A percentile compares a stretch with the other conserved stretches of the same genome.
Evolutionary conservation across 2,888 invertebrate species (phyloP).

Genomic region (Carpatolechia fugitivella): DNA sequence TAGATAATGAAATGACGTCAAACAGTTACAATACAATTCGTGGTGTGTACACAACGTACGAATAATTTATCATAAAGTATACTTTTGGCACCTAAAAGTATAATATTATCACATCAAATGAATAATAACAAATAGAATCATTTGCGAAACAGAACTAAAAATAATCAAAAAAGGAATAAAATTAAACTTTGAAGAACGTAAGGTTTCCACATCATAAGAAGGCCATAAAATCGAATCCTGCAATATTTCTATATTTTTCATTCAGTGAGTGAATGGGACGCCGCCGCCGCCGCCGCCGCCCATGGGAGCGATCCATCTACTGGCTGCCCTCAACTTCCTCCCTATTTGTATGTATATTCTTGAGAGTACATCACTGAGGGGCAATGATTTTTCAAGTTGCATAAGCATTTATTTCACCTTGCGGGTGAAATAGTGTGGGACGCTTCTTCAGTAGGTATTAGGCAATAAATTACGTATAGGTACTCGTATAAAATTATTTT

Average conservation of each 20-base stretch:
- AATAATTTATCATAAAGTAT: too few species aligned
- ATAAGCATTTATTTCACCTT: background rate
- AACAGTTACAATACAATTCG: too few species aligned
- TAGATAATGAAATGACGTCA: too few species aligned
- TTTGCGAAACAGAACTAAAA: too few species aligned
- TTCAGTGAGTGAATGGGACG: conserved; percentile 5
- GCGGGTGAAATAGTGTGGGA: background rate
- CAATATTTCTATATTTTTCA: background rate
- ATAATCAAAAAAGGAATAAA: too few species aligned
- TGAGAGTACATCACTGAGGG: conserved; percentile 25
- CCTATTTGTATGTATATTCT: conserved; percentile 23
- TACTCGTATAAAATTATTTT: too few species aligned
- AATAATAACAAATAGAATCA: too few species aligned
- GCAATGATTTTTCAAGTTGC: conserved; percentile 20
- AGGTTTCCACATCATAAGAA: background rate
- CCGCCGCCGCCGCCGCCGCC: conserved; percentile 34
- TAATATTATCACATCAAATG: too few species aligned
- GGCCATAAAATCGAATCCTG: conserved; percentile 4
- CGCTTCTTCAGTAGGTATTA: background rate
- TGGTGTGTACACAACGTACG: too few species aligned
- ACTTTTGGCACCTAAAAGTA: too few species aligned
- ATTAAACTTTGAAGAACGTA: too few species aligned
- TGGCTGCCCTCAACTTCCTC: conserved; percentile 31
- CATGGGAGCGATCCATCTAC: conserved; percentile 55
- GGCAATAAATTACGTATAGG: too few species aligned